Evolutionary conservation across 2,797 vertebrate species (phyloP).

Genomic region (Xerus rutilus): DNA sequence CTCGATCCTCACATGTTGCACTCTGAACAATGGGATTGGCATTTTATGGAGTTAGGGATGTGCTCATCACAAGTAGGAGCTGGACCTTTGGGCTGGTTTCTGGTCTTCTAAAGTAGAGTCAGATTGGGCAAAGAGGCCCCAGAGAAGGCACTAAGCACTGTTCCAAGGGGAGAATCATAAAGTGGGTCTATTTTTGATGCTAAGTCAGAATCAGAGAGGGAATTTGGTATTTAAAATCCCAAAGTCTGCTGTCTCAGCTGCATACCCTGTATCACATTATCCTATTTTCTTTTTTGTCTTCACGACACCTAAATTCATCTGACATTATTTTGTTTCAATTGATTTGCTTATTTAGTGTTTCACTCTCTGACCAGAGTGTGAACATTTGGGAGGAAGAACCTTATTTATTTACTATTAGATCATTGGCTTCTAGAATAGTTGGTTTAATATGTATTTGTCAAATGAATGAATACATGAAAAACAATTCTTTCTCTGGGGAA

Average conservation of each 20-base stretch:
- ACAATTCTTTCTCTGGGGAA: neutral
- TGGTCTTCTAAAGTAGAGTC: neutral
- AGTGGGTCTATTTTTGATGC: neutral
- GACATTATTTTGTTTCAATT: neutral
- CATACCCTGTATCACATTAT: accelerated
- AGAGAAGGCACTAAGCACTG: neutral
- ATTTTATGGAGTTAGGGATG: neutral
- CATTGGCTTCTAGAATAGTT: constrained; percentile 9
- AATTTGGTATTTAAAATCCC: neutral
- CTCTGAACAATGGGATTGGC: neutral
- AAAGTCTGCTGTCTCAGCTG: neutral
- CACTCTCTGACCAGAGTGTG: neutral
- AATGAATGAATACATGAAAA: constrained; percentile 12
- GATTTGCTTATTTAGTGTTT: neutral
- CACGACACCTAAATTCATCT: neutral
- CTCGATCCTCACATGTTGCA: neutral
- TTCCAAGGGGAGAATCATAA: neutral
- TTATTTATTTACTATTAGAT: neutral
- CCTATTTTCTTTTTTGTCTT: neutral
- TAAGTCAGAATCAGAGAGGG: neutral
- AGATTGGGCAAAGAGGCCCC: neutral
- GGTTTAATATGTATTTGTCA: constrained; percentile 39
- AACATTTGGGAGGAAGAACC: neutral
- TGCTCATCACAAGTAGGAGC: neutral
- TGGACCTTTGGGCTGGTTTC: neutral